Conservation (phyloP, 2,113 vertebrate species). For the Psittacula cyanocephala region DNA sequence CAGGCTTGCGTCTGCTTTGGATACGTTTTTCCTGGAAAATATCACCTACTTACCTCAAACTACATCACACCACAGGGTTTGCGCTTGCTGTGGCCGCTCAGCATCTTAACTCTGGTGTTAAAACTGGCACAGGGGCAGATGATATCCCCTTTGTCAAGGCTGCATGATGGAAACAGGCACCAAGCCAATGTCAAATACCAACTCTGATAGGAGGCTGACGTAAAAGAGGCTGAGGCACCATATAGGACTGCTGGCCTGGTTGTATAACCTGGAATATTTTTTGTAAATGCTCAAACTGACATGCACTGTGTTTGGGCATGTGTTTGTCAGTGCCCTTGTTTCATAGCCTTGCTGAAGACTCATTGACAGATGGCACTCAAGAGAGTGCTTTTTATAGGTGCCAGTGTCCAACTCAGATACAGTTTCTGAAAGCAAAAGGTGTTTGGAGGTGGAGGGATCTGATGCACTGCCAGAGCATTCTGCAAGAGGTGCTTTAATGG, state of each 20-base stretch:
- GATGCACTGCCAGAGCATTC: constrained; percentile 36
- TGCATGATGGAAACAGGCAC: constrained; percentile 20
- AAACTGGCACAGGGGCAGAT: constrained; percentile 25
- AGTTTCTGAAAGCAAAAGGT: constrained; percentile 60
- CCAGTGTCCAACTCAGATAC: constrained; percentile 16
- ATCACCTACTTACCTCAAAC: background rate
- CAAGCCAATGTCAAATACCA: constrained; percentile 38
- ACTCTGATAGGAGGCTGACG: constrained; percentile 32
- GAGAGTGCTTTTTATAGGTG: constrained; percentile 70
- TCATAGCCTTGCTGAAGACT: constrained; percentile 59
- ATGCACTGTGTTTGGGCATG: constrained; percentile 16
- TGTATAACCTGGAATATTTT: background rate
- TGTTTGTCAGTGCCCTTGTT: constrained; percentile 43
- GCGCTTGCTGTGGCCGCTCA: background rate
- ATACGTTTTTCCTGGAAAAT: constrained; percentile 10
- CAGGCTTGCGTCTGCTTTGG: background rate
- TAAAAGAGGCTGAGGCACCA: background rate
- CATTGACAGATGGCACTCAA: constrained; percentile 44
- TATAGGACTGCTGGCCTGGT: background rate
- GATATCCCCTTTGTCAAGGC: constrained; percentile 12
- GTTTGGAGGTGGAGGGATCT: constrained; percentile 56
- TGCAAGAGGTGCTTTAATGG: constrained; percentile 35
- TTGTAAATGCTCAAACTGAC: background rate
- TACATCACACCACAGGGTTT: background rate
- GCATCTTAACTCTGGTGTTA: constrained; percentile 25